Percentiles rank a stretch among this genome's conserved stretches.
Evolutionary conservation across 2,797 vertebrate genomes (phyloP).

Genomic region (Gadopsis bispinosus): DNA sequence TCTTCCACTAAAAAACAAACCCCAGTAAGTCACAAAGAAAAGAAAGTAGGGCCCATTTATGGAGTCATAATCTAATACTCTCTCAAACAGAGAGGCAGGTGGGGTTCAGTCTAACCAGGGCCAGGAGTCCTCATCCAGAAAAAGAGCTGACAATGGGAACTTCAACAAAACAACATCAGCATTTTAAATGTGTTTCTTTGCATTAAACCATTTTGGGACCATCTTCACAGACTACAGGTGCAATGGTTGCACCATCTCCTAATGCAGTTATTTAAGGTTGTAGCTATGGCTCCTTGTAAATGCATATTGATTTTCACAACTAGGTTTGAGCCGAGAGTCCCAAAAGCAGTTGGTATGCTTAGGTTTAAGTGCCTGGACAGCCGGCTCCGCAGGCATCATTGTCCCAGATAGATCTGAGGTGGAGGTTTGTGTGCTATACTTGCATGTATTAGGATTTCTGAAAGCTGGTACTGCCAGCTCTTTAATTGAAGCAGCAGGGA

Average conservation of each 20-base stretch:
- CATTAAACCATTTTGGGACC: not conserved
- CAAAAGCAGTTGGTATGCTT: conserved; percentile 60
- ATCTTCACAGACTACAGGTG: not conserved
- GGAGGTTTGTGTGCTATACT: conserved; percentile 19
- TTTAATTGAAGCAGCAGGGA: conserved; percentile 10
- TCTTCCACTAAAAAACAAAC: conserved; percentile 34
- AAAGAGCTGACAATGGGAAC: not conserved
- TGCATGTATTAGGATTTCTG: conserved; percentile 25
- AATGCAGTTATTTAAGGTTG: not conserved
- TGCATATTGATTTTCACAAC: conserved; percentile 34
- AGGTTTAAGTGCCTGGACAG: conserved; percentile 64
- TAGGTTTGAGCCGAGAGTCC: conserved; percentile 26
- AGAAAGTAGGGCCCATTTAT: conserved; percentile 39
- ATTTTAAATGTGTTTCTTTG: conserved; percentile 24
- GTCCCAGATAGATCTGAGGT: conserved; percentile 68
- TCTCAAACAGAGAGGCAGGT: conserved; percentile 24
- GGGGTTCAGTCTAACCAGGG: conserved; percentile 1
- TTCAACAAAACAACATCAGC: not conserved
- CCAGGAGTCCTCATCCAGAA: not conserved
- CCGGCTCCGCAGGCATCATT: conserved; percentile 55
- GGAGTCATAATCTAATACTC: conserved; percentile 40
- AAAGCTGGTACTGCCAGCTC: conserved; percentile 27
- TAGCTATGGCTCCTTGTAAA: conserved; percentile 22
- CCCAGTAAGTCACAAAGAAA: conserved; percentile 16
- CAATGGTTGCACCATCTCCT: not conserved